Evolutionary conservation across 1,140 invertebrate genomes (phyloP), one percentile per base, ranked within the genome.

Genomic region (Venturia canescens): DNA sequence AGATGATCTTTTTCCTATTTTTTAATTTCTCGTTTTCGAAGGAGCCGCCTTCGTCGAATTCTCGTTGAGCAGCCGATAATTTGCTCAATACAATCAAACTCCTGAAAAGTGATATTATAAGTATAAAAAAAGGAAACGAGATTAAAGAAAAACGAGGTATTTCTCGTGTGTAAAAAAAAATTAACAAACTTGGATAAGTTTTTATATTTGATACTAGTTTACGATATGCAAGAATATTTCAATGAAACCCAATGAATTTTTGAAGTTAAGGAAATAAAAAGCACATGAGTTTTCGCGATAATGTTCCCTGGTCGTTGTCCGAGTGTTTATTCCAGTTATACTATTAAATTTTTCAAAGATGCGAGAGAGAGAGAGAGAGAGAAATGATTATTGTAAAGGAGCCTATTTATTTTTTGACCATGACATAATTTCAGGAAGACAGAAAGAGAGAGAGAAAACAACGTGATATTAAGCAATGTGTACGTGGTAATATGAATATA

Each of bases 131-230:
- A 80, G 79, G 60, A 80, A 83, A 82, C 5, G 31, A 78, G 21
- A 71, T 66, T 72, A 83, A 57, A 74, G 81, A 86, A 80, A 78
- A 80, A 87, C 85, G 85, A 89, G 87, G 85, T 88, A 88, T 89
- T 89, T 88, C 87, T 87, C 84, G 87, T 87, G 88, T 86, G 87
- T 57, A 23, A 57, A 77, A 23, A 57, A 77, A 87, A 89, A 83
- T 90, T 88, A 87, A 87, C 84, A 86, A 87, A 87, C 88, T 89
- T 90, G 87, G 89, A 88, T 90, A 88, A 88, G 89, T 90, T 90
- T 89, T 89, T 90, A 89, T 90, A 90, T 89, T 90, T 90, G 89
- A 90, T 90, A 90, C 88, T 89, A 90, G 87, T 90, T 89, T 89
- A 88, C 85, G 86, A 89, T 87, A 88, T 85, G 87, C 80, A 85